Conservation (phyloP, 2,113 vertebrate species). For the Bubo bubo region DNA sequence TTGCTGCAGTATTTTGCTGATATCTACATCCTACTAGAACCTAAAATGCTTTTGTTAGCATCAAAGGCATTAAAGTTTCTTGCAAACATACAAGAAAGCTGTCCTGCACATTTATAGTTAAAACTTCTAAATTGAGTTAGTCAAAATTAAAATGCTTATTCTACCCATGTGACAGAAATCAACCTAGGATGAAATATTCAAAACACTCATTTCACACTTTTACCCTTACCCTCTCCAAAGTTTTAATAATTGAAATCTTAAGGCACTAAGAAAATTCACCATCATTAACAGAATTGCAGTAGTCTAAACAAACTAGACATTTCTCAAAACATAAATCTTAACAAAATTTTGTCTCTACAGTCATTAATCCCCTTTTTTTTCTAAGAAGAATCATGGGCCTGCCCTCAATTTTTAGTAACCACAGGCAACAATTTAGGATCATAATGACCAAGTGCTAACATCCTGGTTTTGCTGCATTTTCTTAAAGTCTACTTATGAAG, state of each 20-base stretch:
- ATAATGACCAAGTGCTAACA: not conserved
- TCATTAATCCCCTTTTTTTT: not conserved
- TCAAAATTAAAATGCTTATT: slow-evolving; percentile 70
- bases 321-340: not conserved
- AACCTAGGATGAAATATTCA: not conserved
- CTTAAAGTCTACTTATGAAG: not conserved
- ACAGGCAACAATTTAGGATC: not conserved
- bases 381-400: not conserved
- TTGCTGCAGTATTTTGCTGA: not conserved
- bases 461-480: not conserved
- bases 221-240: not conserved
- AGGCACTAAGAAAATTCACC: slow-evolving; percentile 39
- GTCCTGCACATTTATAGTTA: not conserved
- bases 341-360: not conserved
- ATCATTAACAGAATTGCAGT: slow-evolving; percentile 1
- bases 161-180: slow-evolving; percentile 23
- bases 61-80: not conserved
- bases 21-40: not conserved
- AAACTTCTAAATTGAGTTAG: slow-evolving; percentile 5
- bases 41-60: not conserved
- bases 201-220: not conserved
- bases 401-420: not conserved
- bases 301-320: not conserved
- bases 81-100: not conserved
- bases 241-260: slow-evolving; percentile 7